Conservation (phyloP, 2,888 invertebrate species). For the Meiosimyza platycephala region DNA sequence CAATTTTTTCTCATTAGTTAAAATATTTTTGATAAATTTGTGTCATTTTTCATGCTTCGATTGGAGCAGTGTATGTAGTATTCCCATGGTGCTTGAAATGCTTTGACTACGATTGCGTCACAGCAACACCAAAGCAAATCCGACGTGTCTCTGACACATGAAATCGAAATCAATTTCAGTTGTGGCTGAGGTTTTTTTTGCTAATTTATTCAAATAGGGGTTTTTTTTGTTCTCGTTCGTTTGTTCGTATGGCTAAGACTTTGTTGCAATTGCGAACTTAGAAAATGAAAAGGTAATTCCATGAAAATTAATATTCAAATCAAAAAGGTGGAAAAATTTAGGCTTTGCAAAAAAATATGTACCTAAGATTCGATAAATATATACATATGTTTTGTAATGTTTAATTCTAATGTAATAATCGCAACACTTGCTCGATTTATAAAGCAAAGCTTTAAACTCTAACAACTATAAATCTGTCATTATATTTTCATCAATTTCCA, state of each 20-base stretch:
- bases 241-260: background rate
- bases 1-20: slow-evolving; percentile 24
- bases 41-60: slow-evolving; percentile 27
- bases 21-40: slow-evolving; percentile 31
- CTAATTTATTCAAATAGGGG: background rate
- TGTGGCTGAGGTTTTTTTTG: background rate
- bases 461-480: too few relatives aligned
- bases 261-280: background rate
- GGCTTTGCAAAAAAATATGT: too few relatives aligned
- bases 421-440: too few relatives aligned
- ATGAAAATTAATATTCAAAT: background rate
- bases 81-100: slow-evolving; percentile 21
- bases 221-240: background rate
- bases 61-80: slow-evolving; percentile 21
- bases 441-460: too few relatives aligned
- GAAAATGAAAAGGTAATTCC: background rate
- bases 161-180: slow-evolving; percentile 12
- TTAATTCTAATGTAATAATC: too few relatives aligned
- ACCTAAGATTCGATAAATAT: too few relatives aligned
- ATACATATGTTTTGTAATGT: too few relatives aligned
- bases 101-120: slow-evolving; percentile 24
- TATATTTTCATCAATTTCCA: too few relatives aligned
- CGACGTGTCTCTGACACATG: slow-evolving; percentile 21
- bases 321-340: too few relatives aligned
- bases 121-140: slow-evolving; percentile 10